A percentile compares a stretch with the other conserved stretches of the same genome.
These are phyloP conservation scores for Bufotes viridis DNA, from an alignment of 2,797 vertebrate genomes.

Conservation along the genomic window DNA sequence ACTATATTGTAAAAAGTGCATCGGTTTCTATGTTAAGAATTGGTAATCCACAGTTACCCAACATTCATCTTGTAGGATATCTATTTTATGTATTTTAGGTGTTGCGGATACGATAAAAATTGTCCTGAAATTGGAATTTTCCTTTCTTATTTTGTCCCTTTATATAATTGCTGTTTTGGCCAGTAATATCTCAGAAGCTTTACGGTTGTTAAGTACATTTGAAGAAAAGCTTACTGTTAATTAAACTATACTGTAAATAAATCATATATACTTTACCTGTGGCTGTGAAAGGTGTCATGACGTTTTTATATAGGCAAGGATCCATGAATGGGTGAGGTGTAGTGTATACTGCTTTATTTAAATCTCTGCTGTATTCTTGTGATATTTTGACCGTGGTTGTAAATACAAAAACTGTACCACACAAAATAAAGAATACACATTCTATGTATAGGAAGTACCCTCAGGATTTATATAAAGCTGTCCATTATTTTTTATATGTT, in stretches of 20 bases:
- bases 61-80: not conserved
- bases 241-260: slow-evolving; percentile 74
- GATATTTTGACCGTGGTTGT: not conserved
- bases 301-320: not conserved
- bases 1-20: not conserved
- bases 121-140: not conserved
- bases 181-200: slow-evolving; percentile 37
- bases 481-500: no score
- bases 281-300: not conserved
- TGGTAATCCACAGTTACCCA: not conserved
- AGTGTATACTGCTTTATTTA: not conserved
- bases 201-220: slow-evolving; percentile 34
- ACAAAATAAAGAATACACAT: no score
- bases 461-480: no score
- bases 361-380: not conserved
- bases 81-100: not conserved
- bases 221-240: slow-evolving; percentile 69
- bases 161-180: slow-evolving; percentile 45
- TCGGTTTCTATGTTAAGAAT: not conserved
- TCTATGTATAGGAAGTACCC: not conserved
- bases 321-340: not conserved
- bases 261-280: slow-evolving; percentile 65
- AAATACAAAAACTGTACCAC: not conserved
- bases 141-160: not conserved
- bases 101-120: not conserved